These are phyloP conservation scores for Yponomeuta evonymella DNA, from an alignment of 2,888 invertebrate genomes.

Conservation along the genomic window DNA sequence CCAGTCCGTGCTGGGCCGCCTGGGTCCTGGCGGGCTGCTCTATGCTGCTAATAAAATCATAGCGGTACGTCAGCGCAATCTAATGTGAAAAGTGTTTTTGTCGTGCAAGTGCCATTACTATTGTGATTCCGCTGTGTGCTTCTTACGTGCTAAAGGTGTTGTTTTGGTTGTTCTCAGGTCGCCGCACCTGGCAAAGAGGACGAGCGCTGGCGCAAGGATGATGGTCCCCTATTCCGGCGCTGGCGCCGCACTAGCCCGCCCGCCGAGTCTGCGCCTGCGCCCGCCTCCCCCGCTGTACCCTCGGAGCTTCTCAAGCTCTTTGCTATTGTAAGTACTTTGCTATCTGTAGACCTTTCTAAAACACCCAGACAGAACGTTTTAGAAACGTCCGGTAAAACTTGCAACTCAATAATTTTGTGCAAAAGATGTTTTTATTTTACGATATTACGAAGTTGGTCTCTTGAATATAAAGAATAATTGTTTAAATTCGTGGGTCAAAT, in stretches of 20 bases:
- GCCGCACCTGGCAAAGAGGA: slow-evolving; percentile 70
- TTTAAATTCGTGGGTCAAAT: no score
- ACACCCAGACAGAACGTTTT: background rate
- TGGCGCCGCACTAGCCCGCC: slow-evolving; percentile 49
- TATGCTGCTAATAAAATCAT: slow-evolving; percentile 70
- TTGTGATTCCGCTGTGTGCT: background rate
- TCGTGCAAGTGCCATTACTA: slow-evolving; percentile 19
- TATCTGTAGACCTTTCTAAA: background rate
- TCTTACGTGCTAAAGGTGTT: slow-evolving; percentile 50
- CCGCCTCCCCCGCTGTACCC: slow-evolving; percentile 37
- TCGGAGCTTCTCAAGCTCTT: slow-evolving; percentile 81
- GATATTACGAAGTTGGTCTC: no score
- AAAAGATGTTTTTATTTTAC: no score
- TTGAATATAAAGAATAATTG: no score
- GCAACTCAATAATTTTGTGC: no score
- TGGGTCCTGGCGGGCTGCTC: slow-evolving; percentile 68
- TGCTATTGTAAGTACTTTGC: slow-evolving; percentile 81
- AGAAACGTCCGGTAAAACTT: background rate
- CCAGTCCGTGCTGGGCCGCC: slow-evolving; percentile 63
- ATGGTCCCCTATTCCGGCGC: slow-evolving; percentile 67
- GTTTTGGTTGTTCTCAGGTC: slow-evolving; percentile 68
- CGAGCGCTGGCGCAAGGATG: slow-evolving; percentile 68
- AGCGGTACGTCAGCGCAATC: slow-evolving; percentile 65
- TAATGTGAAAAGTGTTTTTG: slow-evolving; percentile 37
- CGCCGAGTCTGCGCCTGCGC: slow-evolving; percentile 40